Evolutionary conservation across 2,888 invertebrate species (phyloP).

Genomic region (Leistus spinibarbis): DNA sequence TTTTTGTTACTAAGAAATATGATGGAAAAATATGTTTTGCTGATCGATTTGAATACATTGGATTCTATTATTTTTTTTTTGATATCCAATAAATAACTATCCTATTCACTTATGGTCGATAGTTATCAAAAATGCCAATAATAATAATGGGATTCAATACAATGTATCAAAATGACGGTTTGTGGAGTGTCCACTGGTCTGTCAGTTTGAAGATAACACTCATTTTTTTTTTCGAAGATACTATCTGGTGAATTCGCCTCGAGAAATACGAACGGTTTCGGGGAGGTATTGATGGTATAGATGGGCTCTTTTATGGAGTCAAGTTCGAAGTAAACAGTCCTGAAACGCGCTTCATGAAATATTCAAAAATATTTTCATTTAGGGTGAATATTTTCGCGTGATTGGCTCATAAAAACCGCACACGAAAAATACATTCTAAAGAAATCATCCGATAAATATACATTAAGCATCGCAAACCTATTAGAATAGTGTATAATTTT

Average conservation of each 20-base stretch:
- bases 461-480: neutral
- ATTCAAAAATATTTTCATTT: constrained; percentile 34
- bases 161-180: constrained; percentile 8
- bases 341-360: constrained; percentile 28
- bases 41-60: too few relatives aligned
- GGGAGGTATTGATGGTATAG: too few relatives aligned
- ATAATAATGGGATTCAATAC: constrained; percentile 12
- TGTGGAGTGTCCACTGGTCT: constrained; percentile 19
- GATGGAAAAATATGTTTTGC: neutral
- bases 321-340: constrained; percentile 12
- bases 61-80: neutral
- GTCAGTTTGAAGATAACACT: constrained; percentile 29
- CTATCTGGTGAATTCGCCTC: constrained; percentile 18
- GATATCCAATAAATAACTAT: neutral
- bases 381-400: constrained; percentile 22
- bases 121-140: constrained; percentile 11
- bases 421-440: too few relatives aligned
- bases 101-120: neutral
- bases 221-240: constrained; percentile 24
- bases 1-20: too few relatives aligned
- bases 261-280: constrained; percentile 27
- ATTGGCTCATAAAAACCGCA: neutral
- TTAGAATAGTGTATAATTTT: too few relatives aligned
- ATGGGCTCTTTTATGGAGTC: constrained; percentile 5
- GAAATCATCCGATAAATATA: too few relatives aligned